Evolutionary conservation across 2,113 vertebrate genomes (phyloP).

Genomic region (Telmatochromis sp.): DNA sequence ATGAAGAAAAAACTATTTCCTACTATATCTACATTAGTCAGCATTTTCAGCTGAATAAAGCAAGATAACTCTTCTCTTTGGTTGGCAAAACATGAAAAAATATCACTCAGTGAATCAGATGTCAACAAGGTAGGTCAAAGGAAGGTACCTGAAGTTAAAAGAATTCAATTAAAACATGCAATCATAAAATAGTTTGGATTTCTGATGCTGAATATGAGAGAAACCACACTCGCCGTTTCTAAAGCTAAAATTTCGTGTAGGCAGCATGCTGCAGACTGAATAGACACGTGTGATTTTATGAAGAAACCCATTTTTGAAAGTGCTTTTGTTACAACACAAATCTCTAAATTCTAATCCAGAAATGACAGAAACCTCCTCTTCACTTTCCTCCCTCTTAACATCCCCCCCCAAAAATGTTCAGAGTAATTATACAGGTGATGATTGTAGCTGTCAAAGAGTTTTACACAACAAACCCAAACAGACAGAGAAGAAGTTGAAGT

Average conservation of each 20-base stretch:
- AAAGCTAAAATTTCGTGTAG: not conserved
- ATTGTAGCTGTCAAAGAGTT: conserved; percentile 35
- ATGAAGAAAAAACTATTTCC: not conserved
- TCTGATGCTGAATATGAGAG: not conserved
- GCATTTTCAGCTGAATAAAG: not conserved
- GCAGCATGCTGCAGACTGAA: not conserved
- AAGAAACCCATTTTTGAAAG: not conserved
- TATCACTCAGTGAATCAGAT: not conserved
- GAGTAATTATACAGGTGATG: conserved; percentile 25
- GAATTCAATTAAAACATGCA: not conserved
- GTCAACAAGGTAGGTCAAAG: not conserved
- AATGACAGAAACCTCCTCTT: not conserved
- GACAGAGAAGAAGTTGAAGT: not conserved
- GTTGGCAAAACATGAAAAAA: not conserved
- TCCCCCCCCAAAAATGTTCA: not conserved
- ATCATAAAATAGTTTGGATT: not conserved
- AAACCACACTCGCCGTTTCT: not conserved
- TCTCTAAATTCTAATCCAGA: not conserved
- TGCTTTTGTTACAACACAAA: not conserved
- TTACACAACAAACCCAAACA: conserved; percentile 19
- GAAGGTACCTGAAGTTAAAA: not conserved
- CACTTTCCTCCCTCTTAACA: not conserved
- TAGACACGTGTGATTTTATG: not conserved
- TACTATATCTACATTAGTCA: not conserved
- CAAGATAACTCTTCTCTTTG: not conserved